phyloP scores from a whole-genome alignment of 2,888 invertebrate species.

The Ethmia dodecea region DNA sequence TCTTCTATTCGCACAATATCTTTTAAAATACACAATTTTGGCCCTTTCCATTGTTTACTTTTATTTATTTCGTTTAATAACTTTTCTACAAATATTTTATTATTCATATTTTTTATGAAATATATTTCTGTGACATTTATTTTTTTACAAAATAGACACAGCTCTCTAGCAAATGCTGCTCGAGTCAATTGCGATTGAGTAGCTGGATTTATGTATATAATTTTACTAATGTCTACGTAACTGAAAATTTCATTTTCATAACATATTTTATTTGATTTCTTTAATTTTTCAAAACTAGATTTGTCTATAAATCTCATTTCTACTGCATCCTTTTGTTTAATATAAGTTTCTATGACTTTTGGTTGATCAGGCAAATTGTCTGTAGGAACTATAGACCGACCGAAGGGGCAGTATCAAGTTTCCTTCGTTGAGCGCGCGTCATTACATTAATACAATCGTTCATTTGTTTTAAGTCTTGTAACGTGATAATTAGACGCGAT shows the following conservation, averaged over 20 bases:
- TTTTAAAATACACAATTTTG: not conserved
- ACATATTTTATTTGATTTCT: not conserved
- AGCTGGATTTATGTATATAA: not conserved
- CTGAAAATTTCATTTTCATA: not conserved
- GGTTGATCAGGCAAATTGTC: constrained; percentile 5
- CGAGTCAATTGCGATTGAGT: not conserved
- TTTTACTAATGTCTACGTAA: not conserved
- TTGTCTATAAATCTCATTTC: not conserved
- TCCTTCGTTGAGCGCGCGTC: constrained; percentile 9
- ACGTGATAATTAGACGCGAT: constrained; percentile 2
- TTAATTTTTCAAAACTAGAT: not conserved
- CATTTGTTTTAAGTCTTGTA: constrained; percentile 11
- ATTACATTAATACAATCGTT: constrained; percentile 7
- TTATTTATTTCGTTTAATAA: constrained; percentile 7
- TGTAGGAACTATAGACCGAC: not conserved
- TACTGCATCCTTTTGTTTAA: constrained; percentile 1
- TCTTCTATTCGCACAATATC: not conserved
- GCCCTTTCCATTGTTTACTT: not conserved
- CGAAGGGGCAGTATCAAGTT: not conserved
- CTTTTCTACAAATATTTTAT: constrained; percentile 8
- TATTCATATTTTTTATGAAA: constrained; percentile 11
- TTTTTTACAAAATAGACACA: constrained; percentile 7
- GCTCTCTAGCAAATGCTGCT: constrained; percentile 8
- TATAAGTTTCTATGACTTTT: constrained; percentile 1
- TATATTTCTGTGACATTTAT: constrained; percentile 5